A percentile compares a stretch with the other conserved stretches of the same genome.
These are phyloP conservation scores for Pipra filicauda DNA, from an alignment of 2,113 vertebrate genomes.

Conservation along the genomic window DNA sequence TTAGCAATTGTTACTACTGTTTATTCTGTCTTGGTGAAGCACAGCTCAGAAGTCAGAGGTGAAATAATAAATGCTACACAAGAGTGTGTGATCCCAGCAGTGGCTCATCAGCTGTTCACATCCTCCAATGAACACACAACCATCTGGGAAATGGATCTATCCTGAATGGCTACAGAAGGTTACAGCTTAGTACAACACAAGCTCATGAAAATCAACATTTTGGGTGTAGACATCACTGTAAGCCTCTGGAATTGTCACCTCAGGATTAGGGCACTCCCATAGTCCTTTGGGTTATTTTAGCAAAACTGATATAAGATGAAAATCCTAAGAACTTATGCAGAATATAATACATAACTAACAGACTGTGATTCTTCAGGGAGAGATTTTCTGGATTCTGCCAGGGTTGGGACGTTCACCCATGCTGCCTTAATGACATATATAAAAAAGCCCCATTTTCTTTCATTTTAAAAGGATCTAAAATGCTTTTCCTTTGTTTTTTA, in stretches of 20 bases:
- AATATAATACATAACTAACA: neutral
- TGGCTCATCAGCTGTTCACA: neutral
- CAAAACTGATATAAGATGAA: neutral
- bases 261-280: neutral
- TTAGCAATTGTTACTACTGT: neutral
- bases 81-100: neutral
- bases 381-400: neutral
- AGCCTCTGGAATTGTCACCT: neutral
- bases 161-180: neutral
- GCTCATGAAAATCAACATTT: neutral
- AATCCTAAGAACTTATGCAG: neutral
- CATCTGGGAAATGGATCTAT: neutral
- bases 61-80: neutral
- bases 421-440: neutral
- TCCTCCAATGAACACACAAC: neutral
- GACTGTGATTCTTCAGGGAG: neutral
- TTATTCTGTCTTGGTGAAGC: neutral
- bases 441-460: neutral
- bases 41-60: too few relatives aligned
- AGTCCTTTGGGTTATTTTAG: neutral
- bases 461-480: neutral
- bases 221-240: neutral
- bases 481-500: neutral
- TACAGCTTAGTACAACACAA: neutral
- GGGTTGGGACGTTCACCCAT: accelerated